phyloP scores from a whole-genome alignment of 2,113 vertebrate genomes.

The Tragulus kanchil region DNA sequence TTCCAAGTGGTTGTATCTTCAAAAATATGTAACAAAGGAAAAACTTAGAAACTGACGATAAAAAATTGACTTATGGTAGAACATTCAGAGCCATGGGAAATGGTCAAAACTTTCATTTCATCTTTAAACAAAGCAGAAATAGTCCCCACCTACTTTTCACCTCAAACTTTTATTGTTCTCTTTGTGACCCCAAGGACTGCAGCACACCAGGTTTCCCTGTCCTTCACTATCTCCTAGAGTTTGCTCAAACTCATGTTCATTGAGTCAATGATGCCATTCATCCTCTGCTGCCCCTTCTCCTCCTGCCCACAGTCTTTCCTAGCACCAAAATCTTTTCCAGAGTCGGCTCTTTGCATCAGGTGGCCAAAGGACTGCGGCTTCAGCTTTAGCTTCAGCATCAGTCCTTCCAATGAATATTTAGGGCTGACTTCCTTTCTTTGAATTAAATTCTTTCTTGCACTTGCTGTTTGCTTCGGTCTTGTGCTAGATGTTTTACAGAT shows the following conservation, averaged over 20 bases:
- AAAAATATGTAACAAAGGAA: background rate
- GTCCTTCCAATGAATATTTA: background rate
- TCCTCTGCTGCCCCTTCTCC: background rate
- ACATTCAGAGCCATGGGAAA: background rate
- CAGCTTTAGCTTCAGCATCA: background rate
- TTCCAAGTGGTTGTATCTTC: background rate
- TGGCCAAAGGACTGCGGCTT: background rate
- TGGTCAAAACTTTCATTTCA: background rate
- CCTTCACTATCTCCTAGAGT: background rate
- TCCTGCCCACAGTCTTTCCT: background rate
- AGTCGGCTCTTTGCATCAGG: background rate
- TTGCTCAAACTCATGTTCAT: background rate
- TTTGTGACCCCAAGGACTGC: background rate
- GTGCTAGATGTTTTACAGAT: background rate
- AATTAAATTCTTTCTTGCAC: background rate
- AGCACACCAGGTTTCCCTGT: background rate
- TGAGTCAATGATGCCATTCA: background rate
- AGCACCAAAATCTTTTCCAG: background rate
- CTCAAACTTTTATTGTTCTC: background rate
- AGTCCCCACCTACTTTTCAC: background rate
- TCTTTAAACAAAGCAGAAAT: background rate
- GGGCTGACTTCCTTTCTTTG: background rate
- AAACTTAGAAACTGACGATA: background rate
- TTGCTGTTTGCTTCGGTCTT: background rate
- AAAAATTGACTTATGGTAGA: background rate